phyloP scores from a whole-genome alignment of 2,888 invertebrate species.

The Ctena decussata region DNA sequence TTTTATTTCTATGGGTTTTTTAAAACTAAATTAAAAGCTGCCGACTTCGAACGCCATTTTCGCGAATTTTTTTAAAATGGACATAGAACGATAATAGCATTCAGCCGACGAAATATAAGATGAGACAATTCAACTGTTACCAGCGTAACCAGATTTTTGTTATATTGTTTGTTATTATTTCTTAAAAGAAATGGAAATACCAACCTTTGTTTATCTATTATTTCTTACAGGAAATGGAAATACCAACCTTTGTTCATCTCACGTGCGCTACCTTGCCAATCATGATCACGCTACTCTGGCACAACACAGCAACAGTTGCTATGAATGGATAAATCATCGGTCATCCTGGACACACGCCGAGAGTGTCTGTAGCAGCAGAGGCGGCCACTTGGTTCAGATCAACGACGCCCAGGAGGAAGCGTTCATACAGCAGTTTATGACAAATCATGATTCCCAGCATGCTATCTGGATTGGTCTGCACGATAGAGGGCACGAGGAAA shows the following conservation, averaged over 20 bases:
- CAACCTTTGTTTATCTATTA: too few relatives aligned
- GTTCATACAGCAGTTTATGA: constrained; percentile 40
- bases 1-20: too few relatives aligned
- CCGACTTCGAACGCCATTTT: too few relatives aligned
- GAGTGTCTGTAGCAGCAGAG: constrained; percentile 7
- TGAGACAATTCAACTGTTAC: too few relatives aligned
- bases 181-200: too few relatives aligned
- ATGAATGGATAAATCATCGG: constrained; percentile 29
- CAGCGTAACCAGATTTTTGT: too few relatives aligned
- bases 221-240: too few relatives aligned
- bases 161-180: too few relatives aligned
- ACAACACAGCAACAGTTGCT: constrained; percentile 37
- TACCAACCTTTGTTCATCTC: background rate
- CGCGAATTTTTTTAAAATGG: too few relatives aligned
- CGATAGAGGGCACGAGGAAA: constrained; percentile 32
- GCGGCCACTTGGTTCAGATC: constrained; percentile 45
- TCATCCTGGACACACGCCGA: constrained; percentile 37
- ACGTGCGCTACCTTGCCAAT: background rate
- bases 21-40: too few relatives aligned
- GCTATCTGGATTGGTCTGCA: constrained; percentile 56
- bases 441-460: constrained; percentile 16
- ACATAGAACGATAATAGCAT: too few relatives aligned
- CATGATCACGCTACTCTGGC: constrained; percentile 7
- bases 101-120: too few relatives aligned
- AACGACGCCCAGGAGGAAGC: constrained; percentile 29